These are phyloP conservation scores for Choreutis nemorana DNA, from an alignment of 2,888 invertebrate genomes.

Conservation along the genomic window DNA sequence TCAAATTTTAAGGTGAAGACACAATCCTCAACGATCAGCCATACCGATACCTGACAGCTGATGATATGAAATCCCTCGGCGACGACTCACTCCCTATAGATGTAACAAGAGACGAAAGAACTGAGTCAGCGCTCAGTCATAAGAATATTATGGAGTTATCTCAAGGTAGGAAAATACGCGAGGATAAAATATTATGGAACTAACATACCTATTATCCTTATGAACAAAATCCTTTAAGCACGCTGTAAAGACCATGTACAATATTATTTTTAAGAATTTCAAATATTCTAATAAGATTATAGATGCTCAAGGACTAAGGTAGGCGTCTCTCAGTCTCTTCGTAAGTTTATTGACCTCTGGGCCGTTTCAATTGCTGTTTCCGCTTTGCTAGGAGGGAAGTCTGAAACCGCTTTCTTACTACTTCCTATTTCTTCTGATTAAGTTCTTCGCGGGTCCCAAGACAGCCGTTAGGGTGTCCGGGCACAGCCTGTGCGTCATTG, in stretches of 20 bases:
- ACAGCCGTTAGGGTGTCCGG: no score
- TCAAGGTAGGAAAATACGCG: constrained; percentile 28
- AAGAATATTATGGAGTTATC: constrained; percentile 62
- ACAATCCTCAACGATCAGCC: constrained; percentile 89
- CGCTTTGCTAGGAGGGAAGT: no score
- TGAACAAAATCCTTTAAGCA: not conserved
- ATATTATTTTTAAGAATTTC: constrained; percentile 5
- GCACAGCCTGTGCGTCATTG: no score
- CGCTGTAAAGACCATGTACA: no score
- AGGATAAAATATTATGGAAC: not conserved
- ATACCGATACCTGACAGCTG: constrained; percentile 91
- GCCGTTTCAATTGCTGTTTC: no score
- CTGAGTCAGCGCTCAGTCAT: constrained; percentile 70
- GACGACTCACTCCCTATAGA: constrained; percentile 94
- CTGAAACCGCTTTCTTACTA: no score
- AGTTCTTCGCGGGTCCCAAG: no score
- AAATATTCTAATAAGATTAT: not conserved
- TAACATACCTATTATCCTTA: not conserved
- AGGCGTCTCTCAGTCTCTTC: no score
- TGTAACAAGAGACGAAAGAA: constrained; percentile 89
- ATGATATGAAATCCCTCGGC: constrained; percentile 94
- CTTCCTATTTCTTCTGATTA: no score
- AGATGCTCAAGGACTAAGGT: no score
- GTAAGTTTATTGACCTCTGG: no score
- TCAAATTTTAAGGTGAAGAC: constrained; percentile 77